These are phyloP conservation scores for Parauchenoglanis ngamensis DNA, from an alignment of 2,797 vertebrate species.

Conservation along the genomic window DNA sequence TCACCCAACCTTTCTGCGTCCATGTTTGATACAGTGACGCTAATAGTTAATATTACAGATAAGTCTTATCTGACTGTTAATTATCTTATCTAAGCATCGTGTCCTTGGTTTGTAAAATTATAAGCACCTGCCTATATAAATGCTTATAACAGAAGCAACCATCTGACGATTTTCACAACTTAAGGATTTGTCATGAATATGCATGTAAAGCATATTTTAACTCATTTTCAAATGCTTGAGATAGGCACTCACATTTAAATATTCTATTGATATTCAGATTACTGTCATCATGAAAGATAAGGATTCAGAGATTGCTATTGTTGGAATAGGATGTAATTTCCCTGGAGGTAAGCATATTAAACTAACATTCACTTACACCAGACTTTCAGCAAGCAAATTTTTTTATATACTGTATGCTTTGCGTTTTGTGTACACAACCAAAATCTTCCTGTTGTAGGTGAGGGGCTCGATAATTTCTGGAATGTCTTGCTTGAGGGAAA, in stretches of 20 bases:
- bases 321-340: conserved; percentile 86
- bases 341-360: conserved; percentile 75
- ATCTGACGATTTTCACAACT: not conserved
- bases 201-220: not conserved
- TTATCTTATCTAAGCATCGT: not conserved
- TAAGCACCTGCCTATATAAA: conserved; percentile 7
- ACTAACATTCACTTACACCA: not conserved
- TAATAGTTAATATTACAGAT: not conserved
- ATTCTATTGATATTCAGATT: not conserved
- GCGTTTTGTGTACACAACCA: not conserved
- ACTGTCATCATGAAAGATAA: conserved; percentile 34
- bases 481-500: conserved; percentile 77
- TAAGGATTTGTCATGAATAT: not conserved
- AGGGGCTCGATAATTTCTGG: conserved; percentile 77
- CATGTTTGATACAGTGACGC: not conserved
- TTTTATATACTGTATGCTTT: not conserved
- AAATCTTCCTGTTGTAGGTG: conserved; percentile 62
- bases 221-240: not conserved
- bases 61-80: not conserved
- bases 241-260: not conserved
- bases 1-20: not conserved
- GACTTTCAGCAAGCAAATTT: not conserved
- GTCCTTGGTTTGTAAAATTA: not conserved
- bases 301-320: conserved; percentile 73
- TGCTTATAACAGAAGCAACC: not conserved